Evolutionary conservation across 2,888 invertebrate genomes (phyloP).

Genomic region (Chaitophorus viminalis): DNA sequence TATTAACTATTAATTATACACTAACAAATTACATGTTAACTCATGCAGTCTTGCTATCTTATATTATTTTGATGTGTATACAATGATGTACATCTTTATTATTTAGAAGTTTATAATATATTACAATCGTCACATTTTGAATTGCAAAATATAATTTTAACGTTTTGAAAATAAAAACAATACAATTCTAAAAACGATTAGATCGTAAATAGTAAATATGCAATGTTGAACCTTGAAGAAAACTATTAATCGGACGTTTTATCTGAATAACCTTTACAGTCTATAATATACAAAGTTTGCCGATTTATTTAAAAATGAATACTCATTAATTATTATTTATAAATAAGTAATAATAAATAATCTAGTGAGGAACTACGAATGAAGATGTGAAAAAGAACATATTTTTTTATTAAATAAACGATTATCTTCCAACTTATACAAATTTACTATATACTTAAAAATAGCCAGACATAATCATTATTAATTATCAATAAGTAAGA

Average conservation of each 20-base stretch:
- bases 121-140: neutral
- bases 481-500: too few relatives aligned
- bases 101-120: neutral
- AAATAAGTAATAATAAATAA: too few relatives aligned
- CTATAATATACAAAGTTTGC: conserved; percentile 3
- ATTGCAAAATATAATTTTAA: neutral
- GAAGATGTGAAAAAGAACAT: neutral
- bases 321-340: too few relatives aligned
- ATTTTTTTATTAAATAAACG: neutral
- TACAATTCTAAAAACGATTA: neutral
- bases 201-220: neutral
- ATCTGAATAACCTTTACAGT: conserved; percentile 12
- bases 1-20: too few relatives aligned
- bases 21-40: too few relatives aligned
- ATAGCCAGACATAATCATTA: too few relatives aligned
- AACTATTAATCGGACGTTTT: neutral
- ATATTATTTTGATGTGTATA: too few relatives aligned
- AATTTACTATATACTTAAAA: too few relatives aligned
- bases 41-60: too few relatives aligned
- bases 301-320: neutral
- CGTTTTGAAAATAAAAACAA: neutral
- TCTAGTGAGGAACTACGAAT: neutral
- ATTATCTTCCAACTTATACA: neutral
- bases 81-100: neutral
- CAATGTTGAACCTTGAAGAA: neutral